phyloP scores from a whole-genome alignment of 2,888 invertebrate species.

The Venusia cambrica region DNA sequence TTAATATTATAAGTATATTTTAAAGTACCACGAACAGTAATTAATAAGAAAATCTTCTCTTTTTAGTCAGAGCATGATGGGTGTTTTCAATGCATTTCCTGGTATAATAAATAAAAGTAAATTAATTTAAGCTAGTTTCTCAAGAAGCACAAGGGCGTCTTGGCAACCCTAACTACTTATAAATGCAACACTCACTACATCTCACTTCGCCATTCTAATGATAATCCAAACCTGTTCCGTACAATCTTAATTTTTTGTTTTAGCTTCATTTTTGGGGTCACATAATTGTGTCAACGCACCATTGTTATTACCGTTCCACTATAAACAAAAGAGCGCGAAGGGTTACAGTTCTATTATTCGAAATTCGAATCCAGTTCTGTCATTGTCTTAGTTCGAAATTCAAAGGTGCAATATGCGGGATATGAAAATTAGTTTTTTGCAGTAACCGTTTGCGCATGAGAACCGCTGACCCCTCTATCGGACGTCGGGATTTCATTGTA shows the following conservation, averaged over 20 bases:
- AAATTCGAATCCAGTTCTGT: conserved; percentile 37
- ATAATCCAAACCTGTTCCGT: conserved; percentile 76
- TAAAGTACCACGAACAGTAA: no score
- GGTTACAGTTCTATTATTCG: conserved; percentile 62
- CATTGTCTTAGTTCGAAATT: conserved; percentile 67
- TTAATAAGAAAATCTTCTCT: no score
- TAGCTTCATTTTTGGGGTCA: conserved; percentile 55
- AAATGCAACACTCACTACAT: conserved; percentile 64
- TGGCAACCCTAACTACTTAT: conserved; percentile 50
- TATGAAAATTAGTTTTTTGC: conserved; percentile 71
- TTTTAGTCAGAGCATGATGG: no score
- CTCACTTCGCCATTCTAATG: conserved; percentile 74
- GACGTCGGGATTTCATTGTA: conserved; percentile 54
- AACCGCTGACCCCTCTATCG: conserved; percentile 68
- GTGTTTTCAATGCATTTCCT: no score
- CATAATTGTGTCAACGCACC: conserved; percentile 73
- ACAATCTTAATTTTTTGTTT: conserved; percentile 77
- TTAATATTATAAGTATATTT: no score
- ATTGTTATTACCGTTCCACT: conserved; percentile 55
- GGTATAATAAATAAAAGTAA: no score
- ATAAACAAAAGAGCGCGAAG: conserved; percentile 58
- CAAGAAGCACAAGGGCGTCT: neutral
- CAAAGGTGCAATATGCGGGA: conserved; percentile 64
- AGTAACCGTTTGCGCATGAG: conserved; percentile 53
- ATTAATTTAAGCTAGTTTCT: no score